phyloP scores from a whole-genome alignment of 2,888 invertebrate genomes.

The Torymus texanus region DNA sequence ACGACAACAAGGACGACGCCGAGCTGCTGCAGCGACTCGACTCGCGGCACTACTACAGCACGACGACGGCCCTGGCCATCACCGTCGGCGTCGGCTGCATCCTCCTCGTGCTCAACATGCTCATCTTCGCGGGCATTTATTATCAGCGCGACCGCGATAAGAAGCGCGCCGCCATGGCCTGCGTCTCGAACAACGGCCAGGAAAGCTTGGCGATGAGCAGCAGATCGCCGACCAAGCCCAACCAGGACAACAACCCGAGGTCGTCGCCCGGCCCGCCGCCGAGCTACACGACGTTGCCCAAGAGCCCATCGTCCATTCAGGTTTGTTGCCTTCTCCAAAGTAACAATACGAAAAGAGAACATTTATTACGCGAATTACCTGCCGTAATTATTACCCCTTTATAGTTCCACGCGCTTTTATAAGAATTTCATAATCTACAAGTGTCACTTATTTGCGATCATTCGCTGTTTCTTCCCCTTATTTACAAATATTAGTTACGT shows the following conservation, averaged over 20 bases:
- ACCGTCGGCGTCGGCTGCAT: slow-evolving; percentile 86
- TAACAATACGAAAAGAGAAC: no score
- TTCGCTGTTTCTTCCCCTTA: no score
- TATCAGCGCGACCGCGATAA: slow-evolving; percentile 82
- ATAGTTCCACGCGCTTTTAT: no score
- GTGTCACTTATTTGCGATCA: no score
- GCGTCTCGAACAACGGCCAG: slow-evolving; percentile 66
- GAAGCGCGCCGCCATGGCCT: slow-evolving; percentile 69
- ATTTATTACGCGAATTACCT: no score
- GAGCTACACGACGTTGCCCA: slow-evolving; percentile 76
- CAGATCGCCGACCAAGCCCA: slow-evolving; percentile 71
- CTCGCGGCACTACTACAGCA: slow-evolving; percentile 80
- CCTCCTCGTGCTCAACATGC: slow-evolving; percentile 82
- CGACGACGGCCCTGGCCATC: slow-evolving; percentile 86
- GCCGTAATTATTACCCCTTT: no score
- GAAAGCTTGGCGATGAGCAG: slow-evolving; percentile 73
- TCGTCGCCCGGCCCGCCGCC: slow-evolving; percentile 76
- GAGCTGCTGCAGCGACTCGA: slow-evolving; percentile 77
- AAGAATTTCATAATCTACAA: no score
- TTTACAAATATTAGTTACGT: no score
- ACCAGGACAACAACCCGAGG: slow-evolving; percentile 68
- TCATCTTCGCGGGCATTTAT: slow-evolving; percentile 87
- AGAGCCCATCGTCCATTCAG: slow-evolving; percentile 67
- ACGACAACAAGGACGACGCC: slow-evolving; percentile 76
- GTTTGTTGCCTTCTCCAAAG: slow-evolving; percentile 12